Base-by-base conservation (phyloP, 2,113 vertebrate genomes). In the Chaenogobius annularis region DNA sequence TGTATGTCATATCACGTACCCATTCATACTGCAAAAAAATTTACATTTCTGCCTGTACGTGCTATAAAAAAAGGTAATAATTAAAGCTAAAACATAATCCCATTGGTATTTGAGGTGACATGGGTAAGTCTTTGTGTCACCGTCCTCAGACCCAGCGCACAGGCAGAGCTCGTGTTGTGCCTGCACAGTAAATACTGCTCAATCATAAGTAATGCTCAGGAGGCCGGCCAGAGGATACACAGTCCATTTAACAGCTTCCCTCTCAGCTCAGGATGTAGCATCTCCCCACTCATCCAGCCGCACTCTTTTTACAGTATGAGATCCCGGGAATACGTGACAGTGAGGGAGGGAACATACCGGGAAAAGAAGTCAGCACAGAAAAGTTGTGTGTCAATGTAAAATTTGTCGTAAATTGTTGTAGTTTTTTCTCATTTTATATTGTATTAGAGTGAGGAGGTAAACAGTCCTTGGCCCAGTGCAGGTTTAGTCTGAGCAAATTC, bases 251-350 rank as follows among this genome's bases (percentile, higher is more conserved):
- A 43, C 78, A 64, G 56, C 56, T 43, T 64, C 43, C 37, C 22
- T 56, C 50, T 75, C 73, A 72, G 74, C 23, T 56, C 73, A 80
- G 74, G 58, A 61, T 47, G 26, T 26, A 46, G 20, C 72, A 48
- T 22, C 68, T 54, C 40, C 37, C 35, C 63, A 26, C 35, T 37
- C 62, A 40, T 50, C 65, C n/a, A 7, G 40, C 63, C 43, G 8
- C 15, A 37, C 14, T 37, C 56, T 59, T 10, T 17, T 61, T 61
- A 61, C 31, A 9, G 13, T 6, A 13, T 9, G 7, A 11, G 26
- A 35, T 11, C 14, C 56, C 14, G 56, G 2, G 56, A 52, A 12
- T 5, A 26, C 13, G 20, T 59, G 20, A 31, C 26, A 1, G 26
- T 31, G 26, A 31, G 26, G 26, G 26, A 31, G 26, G 26, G 26